Evolutionary conservation across 2,113 vertebrate species (phyloP).

Genomic region (Ceuthmochares aereus): DNA sequence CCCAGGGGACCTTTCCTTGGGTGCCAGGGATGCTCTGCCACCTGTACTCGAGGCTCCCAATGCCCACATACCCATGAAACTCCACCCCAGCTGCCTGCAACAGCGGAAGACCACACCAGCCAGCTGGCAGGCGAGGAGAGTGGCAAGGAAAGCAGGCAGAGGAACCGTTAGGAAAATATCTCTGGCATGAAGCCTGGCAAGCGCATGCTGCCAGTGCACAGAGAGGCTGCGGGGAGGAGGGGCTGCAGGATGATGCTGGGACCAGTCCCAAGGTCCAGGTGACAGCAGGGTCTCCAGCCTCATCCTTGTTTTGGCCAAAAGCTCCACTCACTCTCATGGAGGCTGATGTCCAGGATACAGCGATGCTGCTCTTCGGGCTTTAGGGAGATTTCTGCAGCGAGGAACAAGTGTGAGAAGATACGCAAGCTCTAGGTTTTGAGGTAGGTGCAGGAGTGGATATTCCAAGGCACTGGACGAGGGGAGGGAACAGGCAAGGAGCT

Average conservation of each 20-base stretch:
- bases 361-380: background rate
- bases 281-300: background rate
- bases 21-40: background rate
- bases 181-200: conserved; percentile 29
- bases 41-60: background rate
- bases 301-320: background rate
- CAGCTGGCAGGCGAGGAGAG: conserved; percentile 63
- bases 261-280: background rate
- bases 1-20: background rate
- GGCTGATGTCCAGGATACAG: background rate
- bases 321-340: accelerated
- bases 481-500: background rate
- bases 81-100: conserved; percentile 43
- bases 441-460: background rate
- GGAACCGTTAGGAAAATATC: conserved; percentile 39
- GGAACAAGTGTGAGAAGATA: background rate
- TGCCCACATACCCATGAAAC: conserved; percentile 1
- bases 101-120: background rate
- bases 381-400: background rate
- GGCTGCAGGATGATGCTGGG: background rate
- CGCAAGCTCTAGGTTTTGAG: accelerated
- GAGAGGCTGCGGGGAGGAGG: background rate
- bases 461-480: background rate
- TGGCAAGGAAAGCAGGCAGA: background rate
- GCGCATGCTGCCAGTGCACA: background rate